These are phyloP conservation scores for Zaprionus kolodkinae DNA, from an alignment of 1,140 invertebrate species.

Conservation along the genomic window DNA sequence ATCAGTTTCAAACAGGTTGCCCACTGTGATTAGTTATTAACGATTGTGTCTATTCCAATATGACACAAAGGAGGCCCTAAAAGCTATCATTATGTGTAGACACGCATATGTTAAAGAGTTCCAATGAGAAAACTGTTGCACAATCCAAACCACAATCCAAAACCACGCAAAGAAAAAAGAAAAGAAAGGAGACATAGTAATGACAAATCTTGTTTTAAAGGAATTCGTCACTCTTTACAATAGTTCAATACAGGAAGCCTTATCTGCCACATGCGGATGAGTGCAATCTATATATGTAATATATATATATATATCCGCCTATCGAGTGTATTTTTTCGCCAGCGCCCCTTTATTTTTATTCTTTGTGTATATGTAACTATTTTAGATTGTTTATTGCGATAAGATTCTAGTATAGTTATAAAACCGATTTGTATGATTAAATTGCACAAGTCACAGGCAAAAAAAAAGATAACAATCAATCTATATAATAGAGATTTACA, in stretches of 20 bases:
- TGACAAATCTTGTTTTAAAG: neutral
- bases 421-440: neutral
- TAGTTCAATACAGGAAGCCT: neutral
- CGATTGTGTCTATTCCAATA: conserved; percentile 27
- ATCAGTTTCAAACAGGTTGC: neutral
- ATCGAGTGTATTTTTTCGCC: too few relatives aligned
- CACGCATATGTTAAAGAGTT: conserved; percentile 27
- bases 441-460: neutral
- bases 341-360: too few relatives aligned
- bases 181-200: too few relatives aligned
- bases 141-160: too few relatives aligned
- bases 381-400: neutral
- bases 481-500: neutral
- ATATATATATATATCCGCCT: neutral
- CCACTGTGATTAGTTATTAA: conserved; percentile 17
- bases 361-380: neutral
- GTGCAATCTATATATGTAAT: too few relatives aligned
- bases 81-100: conserved; percentile 31
- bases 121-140: conserved; percentile 42
- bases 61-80: conserved; percentile 5
- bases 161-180: too few relatives aligned
- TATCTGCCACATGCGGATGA: neutral
- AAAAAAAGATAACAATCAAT: neutral
- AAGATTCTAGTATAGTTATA: neutral
- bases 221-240: neutral